Conservation (phyloP, 2,113 vertebrate species). For the Eurystomus gularis region DNA sequence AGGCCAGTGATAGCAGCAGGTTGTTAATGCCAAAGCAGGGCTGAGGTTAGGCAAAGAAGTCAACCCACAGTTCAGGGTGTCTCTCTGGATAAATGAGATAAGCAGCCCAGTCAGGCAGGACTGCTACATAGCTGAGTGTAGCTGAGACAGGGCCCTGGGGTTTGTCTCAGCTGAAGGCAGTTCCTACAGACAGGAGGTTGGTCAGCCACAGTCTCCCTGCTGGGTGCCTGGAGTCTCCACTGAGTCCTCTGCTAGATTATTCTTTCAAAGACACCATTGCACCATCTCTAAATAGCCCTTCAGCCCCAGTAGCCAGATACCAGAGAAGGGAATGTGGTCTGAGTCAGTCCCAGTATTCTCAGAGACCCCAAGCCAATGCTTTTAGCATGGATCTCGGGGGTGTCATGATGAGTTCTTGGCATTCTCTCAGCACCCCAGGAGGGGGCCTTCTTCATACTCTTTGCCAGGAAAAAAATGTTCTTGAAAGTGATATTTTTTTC, state of each 20-base stretch:
- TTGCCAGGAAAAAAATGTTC: background rate
- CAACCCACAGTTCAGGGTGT: accelerated
- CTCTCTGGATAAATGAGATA: background rate
- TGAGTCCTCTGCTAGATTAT: background rate
- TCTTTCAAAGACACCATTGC: background rate
- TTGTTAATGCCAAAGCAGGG: background rate
- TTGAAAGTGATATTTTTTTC: background rate
- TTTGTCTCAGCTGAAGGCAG: background rate
- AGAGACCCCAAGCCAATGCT: background rate
- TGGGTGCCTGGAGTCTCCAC: background rate
- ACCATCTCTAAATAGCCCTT: background rate
- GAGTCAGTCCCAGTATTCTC: background rate
- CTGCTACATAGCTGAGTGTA: background rate
- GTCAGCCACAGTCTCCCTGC: background rate
- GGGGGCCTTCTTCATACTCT: background rate
- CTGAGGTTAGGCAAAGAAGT: background rate
- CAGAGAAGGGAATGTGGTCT: background rate
- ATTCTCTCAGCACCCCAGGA: background rate
- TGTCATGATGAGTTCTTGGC: accelerated
- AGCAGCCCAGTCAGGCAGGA: background rate
- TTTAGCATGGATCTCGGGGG: background rate
- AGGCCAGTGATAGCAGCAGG: accelerated
- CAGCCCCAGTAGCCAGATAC: background rate
- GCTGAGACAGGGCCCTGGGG: accelerated
- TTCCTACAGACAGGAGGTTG: background rate